Percentiles rank a stretch among this genome's conserved stretches.
phyloP scores from a whole-genome alignment of 2,888 invertebrate species.

The Tinea pellionella region DNA sequence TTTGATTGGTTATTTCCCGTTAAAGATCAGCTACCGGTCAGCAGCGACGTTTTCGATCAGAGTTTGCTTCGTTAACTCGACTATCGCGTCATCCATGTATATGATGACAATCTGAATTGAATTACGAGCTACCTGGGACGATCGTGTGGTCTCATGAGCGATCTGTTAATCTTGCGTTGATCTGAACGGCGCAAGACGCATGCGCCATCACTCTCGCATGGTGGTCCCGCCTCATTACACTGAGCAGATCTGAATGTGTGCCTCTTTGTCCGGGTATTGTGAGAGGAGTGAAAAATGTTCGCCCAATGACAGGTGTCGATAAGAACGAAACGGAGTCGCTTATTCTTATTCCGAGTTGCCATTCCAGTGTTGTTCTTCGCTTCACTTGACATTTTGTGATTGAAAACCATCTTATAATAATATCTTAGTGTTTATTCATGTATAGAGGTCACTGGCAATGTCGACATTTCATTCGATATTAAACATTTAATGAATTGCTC shows the following conservation, averaged over 20 bases:
- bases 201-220: constrained; percentile 50
- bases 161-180: constrained; percentile 57
- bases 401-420: neutral
- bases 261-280: constrained; percentile 49
- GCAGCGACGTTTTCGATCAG: constrained; percentile 33
- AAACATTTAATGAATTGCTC: neutral
- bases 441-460: neutral
- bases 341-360: neutral
- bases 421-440: neutral
- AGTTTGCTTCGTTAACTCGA: constrained; percentile 55
- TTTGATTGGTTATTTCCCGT: constrained; percentile 25
- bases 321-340: constrained; percentile 25
- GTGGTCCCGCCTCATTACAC: constrained; percentile 63
- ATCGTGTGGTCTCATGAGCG: constrained; percentile 60
- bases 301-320: constrained; percentile 59
- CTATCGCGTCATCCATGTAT: constrained; percentile 54
- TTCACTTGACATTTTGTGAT: constrained; percentile 7
- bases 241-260: constrained; percentile 35
- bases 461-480: neutral
- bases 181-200: constrained; percentile 36
- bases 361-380: neutral
- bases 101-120: constrained; percentile 68
- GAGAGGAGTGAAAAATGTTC: constrained; percentile 55
- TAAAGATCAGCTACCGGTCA: constrained; percentile 42
- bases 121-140: constrained; percentile 63